phyloP scores from a whole-genome alignment of 53 echinoderm and acorn worm species.

The Patiria pectinifera region DNA sequence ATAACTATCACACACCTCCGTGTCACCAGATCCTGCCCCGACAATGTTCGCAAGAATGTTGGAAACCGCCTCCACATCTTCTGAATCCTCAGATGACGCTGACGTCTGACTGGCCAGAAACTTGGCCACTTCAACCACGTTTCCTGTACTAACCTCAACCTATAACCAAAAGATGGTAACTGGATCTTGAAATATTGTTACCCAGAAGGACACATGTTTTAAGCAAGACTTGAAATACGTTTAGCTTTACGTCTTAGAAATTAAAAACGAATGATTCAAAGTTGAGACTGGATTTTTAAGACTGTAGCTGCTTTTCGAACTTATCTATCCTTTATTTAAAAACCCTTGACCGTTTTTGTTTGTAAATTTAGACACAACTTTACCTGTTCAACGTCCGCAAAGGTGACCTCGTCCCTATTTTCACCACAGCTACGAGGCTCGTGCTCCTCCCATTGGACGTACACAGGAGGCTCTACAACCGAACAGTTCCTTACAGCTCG shows the following conservation, averaged over 20 bases:
- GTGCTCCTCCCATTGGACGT: conserved; percentile 23
- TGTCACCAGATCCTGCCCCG: conserved; percentile 17
- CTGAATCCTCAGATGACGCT: neutral
- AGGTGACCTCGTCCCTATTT: neutral
- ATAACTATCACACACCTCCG: neutral
- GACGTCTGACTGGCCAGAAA: conserved; percentile 39
- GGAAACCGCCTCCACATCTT: conserved; percentile 27
- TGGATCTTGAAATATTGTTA: neutral
- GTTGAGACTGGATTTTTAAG: too few species aligned
- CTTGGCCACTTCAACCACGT: conserved; percentile 43
- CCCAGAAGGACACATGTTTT: too few species aligned
- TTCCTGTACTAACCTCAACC: conserved; percentile 49
- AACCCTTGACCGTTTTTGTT: too few species aligned
- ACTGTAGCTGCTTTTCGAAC: too few species aligned
- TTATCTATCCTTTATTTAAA: too few species aligned
- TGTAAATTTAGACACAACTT: neutral
- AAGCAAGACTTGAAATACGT: too few species aligned
- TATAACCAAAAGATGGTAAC: neutral
- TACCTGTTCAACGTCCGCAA: conserved; percentile 21
- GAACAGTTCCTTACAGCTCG: conserved; percentile 38
- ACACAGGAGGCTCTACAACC: conserved; percentile 19
- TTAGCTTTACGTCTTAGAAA: too few species aligned
- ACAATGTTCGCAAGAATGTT: conserved; percentile 35
- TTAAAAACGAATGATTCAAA: too few species aligned
- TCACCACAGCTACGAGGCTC: conserved; percentile 24